A percentile compares a stretch with the other conserved stretches of the same genome.
phyloP scores from a whole-genome alignment of 2,888 invertebrate species.

The Tanaodytes sp. region DNA sequence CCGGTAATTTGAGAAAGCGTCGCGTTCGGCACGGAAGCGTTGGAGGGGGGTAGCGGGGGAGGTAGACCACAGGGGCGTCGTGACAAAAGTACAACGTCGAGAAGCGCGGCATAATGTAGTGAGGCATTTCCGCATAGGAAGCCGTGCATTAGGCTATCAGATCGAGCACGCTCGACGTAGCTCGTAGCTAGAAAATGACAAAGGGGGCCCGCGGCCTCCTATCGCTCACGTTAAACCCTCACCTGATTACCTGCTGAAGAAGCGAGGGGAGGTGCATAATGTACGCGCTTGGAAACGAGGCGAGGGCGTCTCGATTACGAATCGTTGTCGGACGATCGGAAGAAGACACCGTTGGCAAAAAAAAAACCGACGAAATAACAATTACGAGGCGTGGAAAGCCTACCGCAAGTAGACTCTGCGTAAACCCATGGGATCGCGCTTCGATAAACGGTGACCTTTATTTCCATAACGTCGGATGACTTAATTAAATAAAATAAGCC shows the following conservation, averaged over 20 bases:
- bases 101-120: slow-evolving; percentile 69
- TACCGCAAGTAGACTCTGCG: not conserved
- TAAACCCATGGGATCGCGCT: too few species aligned
- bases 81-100: slow-evolving; percentile 67
- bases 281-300: slow-evolving; percentile 48
- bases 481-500: too few species aligned
- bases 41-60: slow-evolving; percentile 34
- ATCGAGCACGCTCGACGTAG: slow-evolving; percentile 69
- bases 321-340: slow-evolving; percentile 43
- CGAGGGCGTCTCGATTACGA: slow-evolving; percentile 52
- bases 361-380: too few species aligned
- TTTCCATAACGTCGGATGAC: too few species aligned
- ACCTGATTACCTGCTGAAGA: slow-evolving; percentile 57
- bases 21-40: slow-evolving; percentile 39
- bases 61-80: slow-evolving; percentile 58
- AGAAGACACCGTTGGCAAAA: too few species aligned
- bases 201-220: slow-evolving; percentile 39
- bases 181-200: slow-evolving; percentile 56
- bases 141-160: slow-evolving; percentile 73
- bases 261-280: slow-evolving; percentile 57
- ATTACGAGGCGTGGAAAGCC: not conserved
- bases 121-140: slow-evolving; percentile 73
- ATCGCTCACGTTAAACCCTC: slow-evolving; percentile 48
- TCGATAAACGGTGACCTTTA: too few species aligned
- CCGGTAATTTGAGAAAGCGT: slow-evolving; percentile 54